Evolutionary conservation across 1,140 invertebrate species (phyloP).

Genomic region (Drosophila hydei): DNA sequence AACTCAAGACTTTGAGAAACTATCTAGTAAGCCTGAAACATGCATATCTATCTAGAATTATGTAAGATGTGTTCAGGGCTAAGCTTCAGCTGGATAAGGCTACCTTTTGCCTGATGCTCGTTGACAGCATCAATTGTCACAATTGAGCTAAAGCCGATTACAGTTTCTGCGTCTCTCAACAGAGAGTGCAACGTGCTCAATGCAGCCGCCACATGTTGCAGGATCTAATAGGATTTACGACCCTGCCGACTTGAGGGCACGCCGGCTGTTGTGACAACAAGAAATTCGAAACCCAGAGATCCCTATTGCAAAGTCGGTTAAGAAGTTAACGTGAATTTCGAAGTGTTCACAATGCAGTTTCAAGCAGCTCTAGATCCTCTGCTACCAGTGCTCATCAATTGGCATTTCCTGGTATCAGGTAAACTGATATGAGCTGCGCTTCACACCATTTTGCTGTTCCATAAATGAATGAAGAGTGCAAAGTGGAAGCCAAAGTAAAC

Average conservation of each 20-base stretch:
- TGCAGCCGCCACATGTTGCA: conserved; percentile 64
- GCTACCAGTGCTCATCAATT: conserved; percentile 26
- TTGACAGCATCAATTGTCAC: conserved; percentile 59
- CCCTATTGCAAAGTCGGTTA: conserved; percentile 39
- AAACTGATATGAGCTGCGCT: conserved; percentile 20
- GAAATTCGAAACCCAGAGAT: conserved; percentile 59
- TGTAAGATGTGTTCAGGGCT: conserved; percentile 5
- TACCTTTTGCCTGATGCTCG: conserved; percentile 13
- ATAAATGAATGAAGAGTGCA: neutral
- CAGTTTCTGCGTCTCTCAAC: neutral
- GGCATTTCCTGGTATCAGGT: conserved; percentile 28
- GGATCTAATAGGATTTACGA: conserved; percentile 74
- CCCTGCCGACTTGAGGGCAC: conserved; percentile 46
- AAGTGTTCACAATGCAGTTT: conserved; percentile 10
- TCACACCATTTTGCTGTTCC: conserved; percentile 5
- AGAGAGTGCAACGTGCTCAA: conserved; percentile 8
- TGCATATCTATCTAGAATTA: neutral
- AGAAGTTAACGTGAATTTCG: conserved; percentile 48
- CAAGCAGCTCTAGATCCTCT: conserved; percentile 13
- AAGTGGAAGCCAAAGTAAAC: neutral
- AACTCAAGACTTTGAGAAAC: neutral
- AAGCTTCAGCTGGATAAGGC: neutral
- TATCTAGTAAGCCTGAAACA: too few relatives aligned
- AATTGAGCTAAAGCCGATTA: conserved; percentile 68
- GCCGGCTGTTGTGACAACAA: conserved; percentile 69